Conservation (phyloP, 1,140 invertebrate genomes). For the Xylocopa sonorina region DNA sequence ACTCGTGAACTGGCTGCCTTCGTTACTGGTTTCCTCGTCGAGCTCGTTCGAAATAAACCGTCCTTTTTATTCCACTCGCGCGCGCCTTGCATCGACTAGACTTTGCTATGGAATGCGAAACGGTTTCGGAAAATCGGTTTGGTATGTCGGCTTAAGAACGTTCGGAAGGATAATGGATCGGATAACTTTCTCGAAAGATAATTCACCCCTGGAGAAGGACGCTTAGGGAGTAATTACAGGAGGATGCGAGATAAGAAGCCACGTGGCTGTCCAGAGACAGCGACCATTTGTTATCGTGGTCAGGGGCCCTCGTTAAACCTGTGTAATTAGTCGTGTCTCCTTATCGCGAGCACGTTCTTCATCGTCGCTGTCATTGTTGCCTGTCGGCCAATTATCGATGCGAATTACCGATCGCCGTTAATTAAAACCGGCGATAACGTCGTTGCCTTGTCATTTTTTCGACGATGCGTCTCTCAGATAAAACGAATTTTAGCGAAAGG, state of each 20-base stretch:
- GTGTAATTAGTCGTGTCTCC: constrained; percentile 57
- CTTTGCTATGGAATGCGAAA: too few species aligned
- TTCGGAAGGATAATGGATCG: too few species aligned
- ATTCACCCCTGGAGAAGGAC: neutral
- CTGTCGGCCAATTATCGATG: constrained; percentile 58
- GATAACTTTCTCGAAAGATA: neutral
- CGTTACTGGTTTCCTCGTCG: neutral
- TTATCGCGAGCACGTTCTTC: constrained; percentile 32
- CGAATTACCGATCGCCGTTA: constrained; percentile 64
- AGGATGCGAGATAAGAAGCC: constrained; percentile 45
- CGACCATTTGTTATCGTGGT: constrained; percentile 41
- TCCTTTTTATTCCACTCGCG: neutral
- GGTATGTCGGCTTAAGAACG: too few species aligned
- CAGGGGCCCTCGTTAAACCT: constrained; percentile 44
- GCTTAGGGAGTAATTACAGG: neutral
- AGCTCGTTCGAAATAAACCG: neutral
- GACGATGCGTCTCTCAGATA: neutral
- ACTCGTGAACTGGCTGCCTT: neutral
- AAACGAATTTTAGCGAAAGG: neutral
- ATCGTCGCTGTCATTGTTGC: constrained; percentile 39
- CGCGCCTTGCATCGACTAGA: too few species aligned
- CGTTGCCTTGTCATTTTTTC: neutral
- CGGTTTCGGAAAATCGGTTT: too few species aligned
- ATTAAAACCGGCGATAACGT: constrained; percentile 60
- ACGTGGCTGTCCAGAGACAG: neutral